Evolutionary conservation across 2,888 invertebrate genomes (phyloP), one percentile per base, ranked within the genome.

Genomic region (Unio delphinus): DNA sequence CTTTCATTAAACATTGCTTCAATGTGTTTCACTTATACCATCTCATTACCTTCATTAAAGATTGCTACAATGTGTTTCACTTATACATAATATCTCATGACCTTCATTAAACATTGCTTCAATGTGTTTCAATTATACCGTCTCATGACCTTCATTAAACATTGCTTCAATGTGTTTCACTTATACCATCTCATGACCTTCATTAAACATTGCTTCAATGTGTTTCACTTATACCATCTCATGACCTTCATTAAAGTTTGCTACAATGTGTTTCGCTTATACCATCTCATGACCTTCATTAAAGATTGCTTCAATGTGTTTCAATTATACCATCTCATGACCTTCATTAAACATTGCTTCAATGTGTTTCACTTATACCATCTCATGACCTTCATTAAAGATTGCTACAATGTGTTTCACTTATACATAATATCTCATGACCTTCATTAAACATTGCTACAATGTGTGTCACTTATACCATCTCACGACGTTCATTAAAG

Each of bases 131-230:
- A n/a, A 6, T 30, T 30, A 6, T 30, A 30, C 96, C 87, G 92
- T 97, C 75, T 95, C 96, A 0, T 94, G 97, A 4, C 94, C 95
- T 85, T 93, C 92, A 55, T 93, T 23, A 23, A 23, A 23, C 0
- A 23, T 96, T 91, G 95, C 95, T 7, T 85, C 87, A 71, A 64
- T 87, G 89, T 89, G 79, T 83, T 86, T 73, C 23, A n/a, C 30
- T 30, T 30, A 6, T 30, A 30, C 96, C 87, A 92, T 97, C 75
- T 95, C 96, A 0, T 94, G 97, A 4, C 94, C 95, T 85, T 93
- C 92, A 55, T 93, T 23, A 23, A 23, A 23, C 23, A 23, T 96
- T 91, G 95, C 95, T 7, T 85, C 87, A 71, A 64, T 87, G 89
- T 89, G 79, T 83, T 86, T 73, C 23, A n/a, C 6, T 30, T 30